These are phyloP conservation scores for Cryptoblepharus egeriae DNA, from an alignment of 2,797 vertebrate species.

Conservation along the genomic window DNA sequence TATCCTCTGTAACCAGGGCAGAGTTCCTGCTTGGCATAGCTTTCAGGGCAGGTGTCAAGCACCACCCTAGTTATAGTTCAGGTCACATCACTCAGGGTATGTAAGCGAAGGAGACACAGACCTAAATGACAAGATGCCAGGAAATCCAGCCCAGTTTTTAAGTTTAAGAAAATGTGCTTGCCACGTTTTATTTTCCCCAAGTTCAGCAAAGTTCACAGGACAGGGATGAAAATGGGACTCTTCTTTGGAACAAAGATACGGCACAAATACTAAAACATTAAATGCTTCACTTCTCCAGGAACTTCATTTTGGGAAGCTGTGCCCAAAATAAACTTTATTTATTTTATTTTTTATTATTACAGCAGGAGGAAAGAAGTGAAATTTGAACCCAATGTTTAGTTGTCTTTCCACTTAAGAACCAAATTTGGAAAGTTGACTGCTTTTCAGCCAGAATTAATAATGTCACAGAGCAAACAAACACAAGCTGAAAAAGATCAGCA, in stretches of 20 bases:
- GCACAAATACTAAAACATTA: constrained; percentile 31
- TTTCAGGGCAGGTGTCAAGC: too few relatives aligned
- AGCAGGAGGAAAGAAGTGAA: constrained; percentile 55
- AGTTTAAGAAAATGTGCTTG: neutral
- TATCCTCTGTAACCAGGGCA: too few relatives aligned
- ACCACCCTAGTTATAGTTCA: too few relatives aligned
- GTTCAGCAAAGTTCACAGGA: constrained; percentile 26
- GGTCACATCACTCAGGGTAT: too few relatives aligned
- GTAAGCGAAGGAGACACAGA: neutral
- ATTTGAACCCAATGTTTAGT: constrained; percentile 54
- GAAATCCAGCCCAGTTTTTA: neutral
- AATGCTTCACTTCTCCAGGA: constrained; percentile 59
- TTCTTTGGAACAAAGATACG: constrained; percentile 30
- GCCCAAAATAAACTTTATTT: constrained; percentile 44
- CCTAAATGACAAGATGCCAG: too few relatives aligned
- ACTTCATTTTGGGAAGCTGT: constrained; percentile 64
- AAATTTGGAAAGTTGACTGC: constrained; percentile 8
- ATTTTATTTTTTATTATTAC: neutral
- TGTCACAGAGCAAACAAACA: neutral
- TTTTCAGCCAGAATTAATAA: neutral
- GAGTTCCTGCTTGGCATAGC: too few relatives aligned
- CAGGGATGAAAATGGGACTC: constrained; percentile 33
- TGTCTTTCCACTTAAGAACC: constrained; percentile 19
- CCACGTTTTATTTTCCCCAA: constrained; percentile 34
- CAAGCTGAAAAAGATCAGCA: constrained; percentile 46